Evolutionary conservation across 2,113 vertebrate genomes (phyloP), one percentile per base, ranked within the genome.

Genomic region (Alosa alosa): DNA sequence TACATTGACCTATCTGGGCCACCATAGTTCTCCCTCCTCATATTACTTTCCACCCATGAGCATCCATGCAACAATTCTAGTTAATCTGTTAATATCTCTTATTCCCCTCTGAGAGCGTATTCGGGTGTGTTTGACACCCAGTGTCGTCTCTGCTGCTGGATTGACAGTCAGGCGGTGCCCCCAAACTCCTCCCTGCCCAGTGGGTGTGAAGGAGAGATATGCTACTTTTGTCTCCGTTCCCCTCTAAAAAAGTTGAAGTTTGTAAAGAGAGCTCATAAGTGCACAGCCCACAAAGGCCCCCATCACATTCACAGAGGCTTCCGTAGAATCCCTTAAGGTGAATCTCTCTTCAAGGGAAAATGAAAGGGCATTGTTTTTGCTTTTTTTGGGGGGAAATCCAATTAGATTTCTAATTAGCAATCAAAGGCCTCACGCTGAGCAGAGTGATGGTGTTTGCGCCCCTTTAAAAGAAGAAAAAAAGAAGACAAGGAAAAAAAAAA

Each of bases 371-470:
- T 87, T 87, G 88, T 89, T 85, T 88, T 81, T 15, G 39, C 4
- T 10, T 36, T 78, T 78, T 78, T 78, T n/a, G n/a, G 11, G 72
- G 81, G 72, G 84, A 46, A 41, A 88, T 86, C 82, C 85, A 87
- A 88, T 88, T 87, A 88, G 81, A 60, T 75, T 87, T 88, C 85
- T 87, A 86, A 90, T 86, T 84, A 86, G 83, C 83, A 75, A 83
- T 85, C 81, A 81, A 75, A 25, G 81, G 81, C 45, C 50, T 83
- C 86, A 84, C 31, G 81, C 87, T 87, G 89, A 31, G 75, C 3
- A 31, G 81, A 31, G 78, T 45, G 49, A 31, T 57, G 49, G 47
- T 72, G 68, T 87, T 84, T 86, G 75, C 81, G 68, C 78, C 83
- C 57, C 47, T 64, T 78, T 72, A 25, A 25, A 11, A 25, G 25